These are phyloP conservation scores for Lepilemur ruficaudatus DNA, from an alignment of 2,797 vertebrate genomes.

Conservation along the genomic window DNA sequence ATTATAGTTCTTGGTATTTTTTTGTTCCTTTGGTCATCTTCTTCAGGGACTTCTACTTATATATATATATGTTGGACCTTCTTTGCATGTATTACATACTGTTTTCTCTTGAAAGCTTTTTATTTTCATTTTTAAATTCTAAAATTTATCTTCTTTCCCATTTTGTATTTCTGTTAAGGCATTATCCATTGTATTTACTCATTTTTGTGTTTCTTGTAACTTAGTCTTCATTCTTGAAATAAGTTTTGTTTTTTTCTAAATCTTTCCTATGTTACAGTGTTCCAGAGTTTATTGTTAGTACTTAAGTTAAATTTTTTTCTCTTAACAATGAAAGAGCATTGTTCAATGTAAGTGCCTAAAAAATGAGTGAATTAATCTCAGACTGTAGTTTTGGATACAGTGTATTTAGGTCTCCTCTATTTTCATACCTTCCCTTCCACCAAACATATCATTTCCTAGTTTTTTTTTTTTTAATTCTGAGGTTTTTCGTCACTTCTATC, in stretches of 20 bases:
- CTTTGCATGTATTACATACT: not conserved
- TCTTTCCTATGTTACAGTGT: not conserved
- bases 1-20: not conserved
- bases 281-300: not conserved
- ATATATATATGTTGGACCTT: slow-evolving; percentile 2
- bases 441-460: not conserved
- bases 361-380: not conserved
- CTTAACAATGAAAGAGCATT: not conserved
- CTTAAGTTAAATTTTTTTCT: not conserved
- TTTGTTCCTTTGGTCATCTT: slow-evolving; percentile 15
- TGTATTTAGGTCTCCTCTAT: not conserved
- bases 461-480: not conserved
- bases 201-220: not conserved
- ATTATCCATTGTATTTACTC: not conserved
- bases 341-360: not conserved
- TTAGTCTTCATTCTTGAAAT: slow-evolving; percentile 35
- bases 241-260: not conserved
- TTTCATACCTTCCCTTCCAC: not conserved
- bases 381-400: not conserved
- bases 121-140: not conserved
- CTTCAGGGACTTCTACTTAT: not conserved
- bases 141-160: not conserved
- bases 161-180: not conserved
- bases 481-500: not conserved
- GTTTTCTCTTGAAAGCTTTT: slow-evolving; percentile 36